Percentiles rank a stretch among this genome's conserved stretches.
phyloP scores from a whole-genome alignment of 2,797 vertebrate genomes.

The Apogon hyalosoma region DNA sequence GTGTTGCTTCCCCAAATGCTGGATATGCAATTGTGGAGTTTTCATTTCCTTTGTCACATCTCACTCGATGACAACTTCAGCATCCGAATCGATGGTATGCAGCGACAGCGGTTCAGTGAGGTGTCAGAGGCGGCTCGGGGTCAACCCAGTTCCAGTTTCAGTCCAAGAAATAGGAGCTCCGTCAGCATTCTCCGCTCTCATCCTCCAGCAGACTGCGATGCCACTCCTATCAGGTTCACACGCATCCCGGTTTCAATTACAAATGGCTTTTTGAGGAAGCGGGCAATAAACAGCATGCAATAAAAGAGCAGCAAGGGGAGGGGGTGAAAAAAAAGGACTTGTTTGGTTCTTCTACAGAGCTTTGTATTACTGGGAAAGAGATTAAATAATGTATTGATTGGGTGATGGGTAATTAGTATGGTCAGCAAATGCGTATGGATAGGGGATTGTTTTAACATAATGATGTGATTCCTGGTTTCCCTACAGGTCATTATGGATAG shows the following conservation, averaged over 20 bases:
- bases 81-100: conserved; percentile 14
- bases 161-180: conserved; percentile 58
- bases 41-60: conserved; percentile 17
- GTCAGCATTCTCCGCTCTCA: conserved; percentile 70
- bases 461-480: conserved; percentile 56
- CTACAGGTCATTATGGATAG: conserved; percentile 52
- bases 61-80: conserved; percentile 5
- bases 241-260: conserved; percentile 73
- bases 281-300: conserved; percentile 37
- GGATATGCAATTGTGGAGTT: neutral
- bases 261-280: conserved; percentile 52
- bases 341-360: conserved; percentile 27
- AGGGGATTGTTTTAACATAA: conserved; percentile 57
- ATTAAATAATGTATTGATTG: conserved; percentile 72
- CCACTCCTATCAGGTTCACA: conserved; percentile 67
- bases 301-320: conserved; percentile 25
- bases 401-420: conserved; percentile 60
- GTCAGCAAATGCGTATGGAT: conserved; percentile 60
- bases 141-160: conserved; percentile 75
- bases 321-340: neutral
- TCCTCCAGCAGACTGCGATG: conserved; percentile 45
- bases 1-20: neutral
- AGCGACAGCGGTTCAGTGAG: conserved; percentile 13
- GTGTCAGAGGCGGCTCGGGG: conserved; percentile 47
- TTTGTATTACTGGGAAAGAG: conserved; percentile 42